Base-by-base conservation (phyloP, 1,140 invertebrate genomes). In the Aphelenchoides fujianensis region DNA sequence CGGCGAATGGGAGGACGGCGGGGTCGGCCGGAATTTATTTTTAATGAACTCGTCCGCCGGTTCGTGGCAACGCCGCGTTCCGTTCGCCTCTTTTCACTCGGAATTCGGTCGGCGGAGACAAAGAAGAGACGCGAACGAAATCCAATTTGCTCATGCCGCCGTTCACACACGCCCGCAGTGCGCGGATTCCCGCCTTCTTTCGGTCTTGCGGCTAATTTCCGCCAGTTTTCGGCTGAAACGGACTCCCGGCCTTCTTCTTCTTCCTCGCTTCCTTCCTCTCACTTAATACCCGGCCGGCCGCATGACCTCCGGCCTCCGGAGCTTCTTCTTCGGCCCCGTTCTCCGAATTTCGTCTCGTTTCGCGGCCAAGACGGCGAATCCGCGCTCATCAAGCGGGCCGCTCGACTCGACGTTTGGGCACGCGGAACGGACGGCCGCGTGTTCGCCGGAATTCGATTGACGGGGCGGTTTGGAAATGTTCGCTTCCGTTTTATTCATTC, bases 61-160 rank as follows among this genome's bases (percentile, higher is more conserved):
- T 48, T 48, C 41, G 41, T 48, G 41, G 41, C 41, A 48, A 48
- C 41, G 41, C 41, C 41, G 41, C 41, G 41, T 48, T 48, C 23
- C 23, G 41, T 23, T 48, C 12, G 41, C 12, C 23, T 48, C 41
- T 48, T 12, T 48, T 48, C 41, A 48, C 12, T 12, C 41, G 41
- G 23, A 48, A 48, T 48, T 48, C 41, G 23, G 23, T 48, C 12
- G 41, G n/a, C n/a, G n/a, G n/a, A n/a, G n/a, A n/a, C n/a, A n/a
- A n/a, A n/a, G n/a, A n/a, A n/a, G n/a, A n/a, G n/a, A n/a, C n/a
- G n/a, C n/a, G n/a, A n/a, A n/a, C n/a, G n/a, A n/a, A n/a, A n/a
- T n/a, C n/a, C n/a, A n/a, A n/a, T n/a, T n/a, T n/a, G n/a, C n/a
- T n/a, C n/a, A n/a, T n/a, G n/a, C n/a, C n/a, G n/a, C n/a, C n/a